Evolutionary conservation across 2,113 vertebrate genomes (phyloP).

Genomic region (Corynorhinus townsendii): DNA sequence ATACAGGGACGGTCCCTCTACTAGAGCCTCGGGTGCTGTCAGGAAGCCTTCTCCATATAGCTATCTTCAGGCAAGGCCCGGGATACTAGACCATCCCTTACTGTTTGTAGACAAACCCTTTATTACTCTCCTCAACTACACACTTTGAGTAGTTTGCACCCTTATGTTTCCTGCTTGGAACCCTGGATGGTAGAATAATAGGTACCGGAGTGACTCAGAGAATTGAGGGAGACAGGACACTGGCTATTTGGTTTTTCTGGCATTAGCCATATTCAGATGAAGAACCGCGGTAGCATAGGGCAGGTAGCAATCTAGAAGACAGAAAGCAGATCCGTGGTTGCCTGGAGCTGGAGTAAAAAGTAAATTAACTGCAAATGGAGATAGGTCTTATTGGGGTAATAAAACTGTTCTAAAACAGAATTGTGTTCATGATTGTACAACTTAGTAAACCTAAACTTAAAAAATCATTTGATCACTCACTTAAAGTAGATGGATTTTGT

Average conservation of each 20-base stretch:
- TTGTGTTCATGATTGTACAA: background rate
- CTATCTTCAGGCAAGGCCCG: background rate
- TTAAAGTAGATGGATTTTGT: background rate
- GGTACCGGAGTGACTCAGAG: background rate
- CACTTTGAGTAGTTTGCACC: background rate
- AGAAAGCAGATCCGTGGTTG: background rate
- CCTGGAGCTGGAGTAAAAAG: background rate
- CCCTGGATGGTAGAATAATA: background rate
- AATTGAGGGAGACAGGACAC: background rate
- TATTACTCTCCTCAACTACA: background rate
- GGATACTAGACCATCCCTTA: background rate
- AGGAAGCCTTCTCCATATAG: background rate
- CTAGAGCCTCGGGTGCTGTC: background rate
- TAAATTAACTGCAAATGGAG: background rate
- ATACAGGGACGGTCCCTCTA: background rate
- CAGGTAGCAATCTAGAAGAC: background rate
- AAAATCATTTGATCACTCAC: background rate
- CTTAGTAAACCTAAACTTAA: background rate
- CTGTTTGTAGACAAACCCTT: background rate
- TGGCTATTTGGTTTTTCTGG: background rate
- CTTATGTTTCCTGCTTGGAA: background rate
- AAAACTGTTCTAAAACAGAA: background rate
- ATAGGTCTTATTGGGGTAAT: background rate
- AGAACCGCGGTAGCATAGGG: background rate
- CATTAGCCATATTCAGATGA: background rate